Percentiles rank a stretch among this genome's conserved stretches.
phyloP scores from a whole-genome alignment of 2,113 vertebrate genomes.

The Python bivittatus region DNA sequence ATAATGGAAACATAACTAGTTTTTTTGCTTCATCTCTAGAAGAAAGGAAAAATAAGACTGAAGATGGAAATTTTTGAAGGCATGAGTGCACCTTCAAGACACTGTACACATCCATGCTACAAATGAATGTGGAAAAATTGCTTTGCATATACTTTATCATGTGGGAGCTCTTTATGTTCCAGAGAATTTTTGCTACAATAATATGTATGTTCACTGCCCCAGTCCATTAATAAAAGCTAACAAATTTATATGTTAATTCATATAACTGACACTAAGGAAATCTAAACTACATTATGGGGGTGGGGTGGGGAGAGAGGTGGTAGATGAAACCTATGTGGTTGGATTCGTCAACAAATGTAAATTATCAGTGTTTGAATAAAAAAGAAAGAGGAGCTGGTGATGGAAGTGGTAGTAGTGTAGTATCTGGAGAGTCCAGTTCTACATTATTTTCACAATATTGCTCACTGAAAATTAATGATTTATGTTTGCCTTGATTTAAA shows the following conservation, averaged over 20 bases:
- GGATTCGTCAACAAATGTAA: slow-evolving; percentile 59
- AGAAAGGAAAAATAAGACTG: slow-evolving; percentile 23
- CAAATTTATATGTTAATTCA: slow-evolving; percentile 62
- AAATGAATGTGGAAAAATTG: slow-evolving; percentile 40
- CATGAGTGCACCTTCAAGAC: slow-evolving; percentile 16
- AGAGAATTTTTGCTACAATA: slow-evolving; percentile 27
- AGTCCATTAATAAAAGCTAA: slow-evolving; percentile 38
- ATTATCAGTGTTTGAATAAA: slow-evolving; percentile 61
- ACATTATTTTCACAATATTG: neutral
- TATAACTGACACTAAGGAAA: slow-evolving; percentile 59
- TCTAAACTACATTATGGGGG: slow-evolving; percentile 49
- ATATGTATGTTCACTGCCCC: slow-evolving; percentile 33
- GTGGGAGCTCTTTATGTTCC: slow-evolving; percentile 1
- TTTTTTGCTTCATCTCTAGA: slow-evolving; percentile 22
- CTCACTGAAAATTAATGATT: slow-evolving; percentile 3
- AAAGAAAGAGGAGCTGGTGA: slow-evolving; percentile 48
- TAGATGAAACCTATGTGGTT: slow-evolving; percentile 44
- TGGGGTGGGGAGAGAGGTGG: neutral
- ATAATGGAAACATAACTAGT: slow-evolving; percentile 28
- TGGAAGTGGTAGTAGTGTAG: slow-evolving; percentile 38
- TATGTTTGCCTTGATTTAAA: slow-evolving; percentile 31
- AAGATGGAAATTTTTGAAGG: slow-evolving; percentile 20
- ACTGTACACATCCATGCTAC: neutral
- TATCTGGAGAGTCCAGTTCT: slow-evolving; percentile 38
- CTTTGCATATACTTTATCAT: slow-evolving; percentile 32